Evolutionary conservation across 2,113 vertebrate genomes (phyloP).

Genomic region (Malaclemys terrapin): DNA sequence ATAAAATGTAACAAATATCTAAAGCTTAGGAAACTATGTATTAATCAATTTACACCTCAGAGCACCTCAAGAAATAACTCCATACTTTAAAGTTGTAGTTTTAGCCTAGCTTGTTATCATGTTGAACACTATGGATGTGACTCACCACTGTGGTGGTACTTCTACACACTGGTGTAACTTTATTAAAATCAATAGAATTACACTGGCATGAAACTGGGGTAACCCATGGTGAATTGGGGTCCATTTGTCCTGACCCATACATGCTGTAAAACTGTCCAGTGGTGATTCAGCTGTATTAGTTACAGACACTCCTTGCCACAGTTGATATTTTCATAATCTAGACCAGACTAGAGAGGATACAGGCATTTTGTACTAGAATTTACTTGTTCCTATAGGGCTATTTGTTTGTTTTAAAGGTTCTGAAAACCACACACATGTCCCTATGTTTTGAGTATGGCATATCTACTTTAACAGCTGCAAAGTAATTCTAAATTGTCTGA

Average conservation of each 20-base stretch:
- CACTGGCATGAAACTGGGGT: not conserved
- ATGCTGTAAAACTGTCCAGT: not conserved
- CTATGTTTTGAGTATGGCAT: not conserved
- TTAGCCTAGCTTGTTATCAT: not conserved
- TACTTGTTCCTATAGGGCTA: not conserved
- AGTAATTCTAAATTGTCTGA: slow-evolving; percentile 18
- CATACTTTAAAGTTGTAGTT: not conserved
- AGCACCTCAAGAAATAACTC: not conserved
- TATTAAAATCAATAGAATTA: not conserved
- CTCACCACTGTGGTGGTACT: too few species aligned
- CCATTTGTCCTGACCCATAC: not conserved
- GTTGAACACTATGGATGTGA: not conserved
- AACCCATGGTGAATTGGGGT: not conserved
- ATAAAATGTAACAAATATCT: not conserved
- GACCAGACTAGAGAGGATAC: not conserved
- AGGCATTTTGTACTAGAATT: not conserved
- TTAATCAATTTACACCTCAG: not conserved
- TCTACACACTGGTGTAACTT: not conserved
- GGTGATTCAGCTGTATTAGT: not conserved
- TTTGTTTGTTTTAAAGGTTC: not conserved
- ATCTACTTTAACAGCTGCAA: not conserved
- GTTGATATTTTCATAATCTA: not conserved
- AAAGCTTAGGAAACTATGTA: not conserved
- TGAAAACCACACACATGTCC: not conserved
- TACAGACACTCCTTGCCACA: not conserved